phyloP scores from a whole-genome alignment of 2,113 vertebrate genomes.

The Psilopogon haemacephalus region DNA sequence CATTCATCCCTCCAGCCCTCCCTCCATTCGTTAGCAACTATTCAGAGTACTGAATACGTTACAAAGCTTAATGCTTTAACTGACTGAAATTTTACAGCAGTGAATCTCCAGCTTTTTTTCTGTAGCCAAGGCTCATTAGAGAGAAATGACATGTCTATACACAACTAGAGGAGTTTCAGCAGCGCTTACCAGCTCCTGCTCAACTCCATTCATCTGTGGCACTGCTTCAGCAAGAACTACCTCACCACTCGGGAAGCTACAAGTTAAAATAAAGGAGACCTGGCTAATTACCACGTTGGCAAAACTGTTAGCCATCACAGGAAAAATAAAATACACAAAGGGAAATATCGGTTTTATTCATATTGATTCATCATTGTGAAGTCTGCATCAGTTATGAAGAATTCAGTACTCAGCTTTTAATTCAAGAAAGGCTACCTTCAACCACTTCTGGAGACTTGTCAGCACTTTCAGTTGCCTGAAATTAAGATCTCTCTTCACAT shows the following conservation, averaged over 20 bases:
- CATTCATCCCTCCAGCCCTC: background rate
- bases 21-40: background rate
- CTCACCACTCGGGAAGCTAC: background rate
- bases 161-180: background rate
- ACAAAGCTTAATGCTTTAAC: constrained; percentile 1
- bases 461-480: background rate
- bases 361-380: background rate
- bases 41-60: background rate
- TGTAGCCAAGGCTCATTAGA: background rate
- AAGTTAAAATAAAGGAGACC: background rate
- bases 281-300: background rate
- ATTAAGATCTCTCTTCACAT: background rate
- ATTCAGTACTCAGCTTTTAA: background rate
- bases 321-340: background rate
- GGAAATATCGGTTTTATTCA: background rate
- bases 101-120: background rate
- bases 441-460: background rate
- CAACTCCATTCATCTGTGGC: background rate
- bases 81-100: background rate
- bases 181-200: background rate
- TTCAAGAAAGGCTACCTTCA: background rate
- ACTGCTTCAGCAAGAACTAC: background rate
- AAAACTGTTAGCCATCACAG: background rate
- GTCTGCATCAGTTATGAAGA: background rate
- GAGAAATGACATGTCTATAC: background rate